Evolutionary conservation across 2,113 vertebrate species (phyloP), one percentile per base, ranked within the genome.

Genomic region (Bothrops jararaca): DNA sequence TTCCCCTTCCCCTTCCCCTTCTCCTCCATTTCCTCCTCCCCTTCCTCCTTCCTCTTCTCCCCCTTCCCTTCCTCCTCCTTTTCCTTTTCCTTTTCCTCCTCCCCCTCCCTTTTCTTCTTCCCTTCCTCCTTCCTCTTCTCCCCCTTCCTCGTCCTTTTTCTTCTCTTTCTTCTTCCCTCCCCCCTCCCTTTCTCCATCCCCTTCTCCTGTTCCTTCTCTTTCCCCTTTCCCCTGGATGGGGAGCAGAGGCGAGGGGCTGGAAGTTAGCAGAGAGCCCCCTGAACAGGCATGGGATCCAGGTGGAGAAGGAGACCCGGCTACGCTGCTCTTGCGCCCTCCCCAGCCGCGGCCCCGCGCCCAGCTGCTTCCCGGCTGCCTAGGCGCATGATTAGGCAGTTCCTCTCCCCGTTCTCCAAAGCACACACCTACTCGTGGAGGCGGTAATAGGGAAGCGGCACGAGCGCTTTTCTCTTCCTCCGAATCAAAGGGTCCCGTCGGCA

Each of bases 251-350:
- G 9, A 48, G 2, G 85, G 87, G 3, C 52, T 85, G 10, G 85
- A 92, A 90, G 90, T 86, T 88, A 95, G 93, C 90, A 90, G 93
- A 90, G 92, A 94, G 92, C 94, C 92, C 53, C 88, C 48, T 48
- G 92, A 86, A 95, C 92, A 95, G 90, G 94, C 94, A 96, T 96
- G 95, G 95, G 94, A 94, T 89, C 93, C 57, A 87, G 92, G 90
- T 12, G 86, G 89, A 74, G 80, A 95, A 95, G 94, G 96, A 96
- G 64, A 93, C 0, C 0, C 26, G 87, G 92, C 11, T 93, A 88
- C 87, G 64, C 92, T 94, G 92, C 10, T n/a, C 93, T n/a, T 94
- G 86, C 88, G 22, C 52, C 29, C 92, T 91, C 88, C 24, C 2
- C 85, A 4, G 34, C 15, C 69, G 20, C 22, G 20, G 1, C 23